Base-by-base conservation (phyloP, 2,888 invertebrate genomes). In the Megamerina dolium region DNA sequence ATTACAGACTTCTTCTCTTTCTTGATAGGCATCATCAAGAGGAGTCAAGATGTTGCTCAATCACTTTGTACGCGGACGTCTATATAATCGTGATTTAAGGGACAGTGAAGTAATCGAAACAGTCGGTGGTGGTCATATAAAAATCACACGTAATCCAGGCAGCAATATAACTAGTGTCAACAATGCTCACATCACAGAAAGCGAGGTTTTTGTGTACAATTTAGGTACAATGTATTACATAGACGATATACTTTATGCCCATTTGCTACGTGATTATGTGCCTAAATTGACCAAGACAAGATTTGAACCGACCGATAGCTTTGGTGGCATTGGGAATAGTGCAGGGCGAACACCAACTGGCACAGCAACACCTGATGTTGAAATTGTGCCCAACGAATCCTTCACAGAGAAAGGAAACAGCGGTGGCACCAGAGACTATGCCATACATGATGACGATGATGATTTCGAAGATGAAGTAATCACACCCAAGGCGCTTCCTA, bases 201-300 rank as follows among this genome's bases (percentile, higher is more conserved):
- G 76, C 54, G 79, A 80, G 64, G 75, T 79, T 17, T 80, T 79
- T 57, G 79, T 81, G 29, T 81, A 80, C 63, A 80, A 80, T 61
- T 62, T 80, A 53, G 80, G 80, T 34, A 80, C 79, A 45, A 79
- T 80, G 78, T 80, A 77, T 63, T 79, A 77, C 57, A 73, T 80
- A 45, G 77, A 80, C 56, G 75, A 76, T 54, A 74, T 80, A 43
- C 65, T 80, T 6, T 79, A 77, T 59, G 69, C 72, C 14, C 68
- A 72, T 40, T 59, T 71, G 43, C 53, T 71, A 20, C 61, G 62
- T 29, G 68, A 70, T 43, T 64, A 63, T 37, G 60, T 64, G 12
- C 59, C 58, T 43, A 63, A 60, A 19, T 56, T 62, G 13, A 56
- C 54, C 8, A 60, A 58, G 46, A 61, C 61, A 54, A 60, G 58